Conservation (phyloP, 2,797 vertebrate species). For the Telmatherina bonti region DNA sequence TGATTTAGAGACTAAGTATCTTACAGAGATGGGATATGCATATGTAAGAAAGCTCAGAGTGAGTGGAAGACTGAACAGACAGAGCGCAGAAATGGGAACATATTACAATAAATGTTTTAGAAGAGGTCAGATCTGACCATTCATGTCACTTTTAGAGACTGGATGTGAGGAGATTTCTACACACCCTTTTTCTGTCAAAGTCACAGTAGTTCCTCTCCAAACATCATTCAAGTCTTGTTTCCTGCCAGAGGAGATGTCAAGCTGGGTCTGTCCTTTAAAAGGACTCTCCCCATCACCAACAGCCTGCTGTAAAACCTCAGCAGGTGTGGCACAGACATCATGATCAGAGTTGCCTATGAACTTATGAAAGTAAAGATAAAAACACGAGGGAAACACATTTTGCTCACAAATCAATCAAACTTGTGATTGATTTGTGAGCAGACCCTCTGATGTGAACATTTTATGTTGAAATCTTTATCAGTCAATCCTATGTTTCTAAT, state of each 20-base stretch:
- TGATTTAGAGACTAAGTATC: slow-evolving; percentile 21
- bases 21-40: slow-evolving; percentile 16
- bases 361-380: not conserved
- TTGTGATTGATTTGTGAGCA: slow-evolving; percentile 11
- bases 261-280: slow-evolving; percentile 45
- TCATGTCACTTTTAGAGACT: slow-evolving; percentile 23
- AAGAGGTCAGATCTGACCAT: slow-evolving; percentile 18
- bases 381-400: too few species aligned
- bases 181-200: too few species aligned
- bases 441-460: not conserved
- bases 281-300: slow-evolving; percentile 38
- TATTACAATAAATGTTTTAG: not conserved
- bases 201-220: slow-evolving; percentile 61
- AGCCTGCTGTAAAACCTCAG: slow-evolving; percentile 37
- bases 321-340: slow-evolving; percentile 45
- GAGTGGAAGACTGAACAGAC: too few species aligned
- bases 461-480: slow-evolving; percentile 1
- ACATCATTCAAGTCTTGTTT: slow-evolving; percentile 64
- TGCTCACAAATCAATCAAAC: not conserved
- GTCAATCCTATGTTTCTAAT: not conserved
- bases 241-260: slow-evolving; percentile 53
- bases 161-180: slow-evolving; percentile 22
- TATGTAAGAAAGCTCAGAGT: slow-evolving; percentile 1
- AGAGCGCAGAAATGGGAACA: not conserved
- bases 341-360: slow-evolving; percentile 5